Evolutionary conservation across 1,140 invertebrate genomes (phyloP), one percentile per base, ranked within the genome.

Genomic region (Bradysia coprophila): DNA sequence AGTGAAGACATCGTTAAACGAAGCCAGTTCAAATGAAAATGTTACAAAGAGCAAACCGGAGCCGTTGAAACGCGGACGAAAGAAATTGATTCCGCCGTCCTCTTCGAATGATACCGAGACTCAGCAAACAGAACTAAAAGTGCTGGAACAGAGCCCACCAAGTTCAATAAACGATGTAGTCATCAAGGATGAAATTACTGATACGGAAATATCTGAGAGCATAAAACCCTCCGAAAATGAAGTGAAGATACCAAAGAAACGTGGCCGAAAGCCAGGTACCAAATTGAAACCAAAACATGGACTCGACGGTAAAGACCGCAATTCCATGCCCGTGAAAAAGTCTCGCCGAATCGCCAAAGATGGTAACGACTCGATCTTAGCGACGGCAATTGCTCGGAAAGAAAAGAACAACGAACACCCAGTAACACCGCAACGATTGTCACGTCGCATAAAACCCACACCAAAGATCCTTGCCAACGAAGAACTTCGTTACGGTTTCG

Each of bases 381-480:
- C 13, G 11, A 22, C 19, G 4, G 21, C 38, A 13, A 39, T 39
- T 39, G 19, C 38, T 6, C 33, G 33, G 5, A 36, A 16, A 39
- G 21, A 39, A 39, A 39, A 21, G 38, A 22, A n/a, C 21, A 39
- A 22, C 23, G 38, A 39, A 38, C 37, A 38, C 16, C 13, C 49
- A 4, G 48, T 52, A 18, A 40, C 57, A 33, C 53, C 55, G 1
- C 59, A 60, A 37, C 57, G 58, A 5, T 59, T 61, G 2, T 65
- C 66, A 19, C 55, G 70, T 3, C 59, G 67, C 38, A 71, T 71
- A 15, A 72, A 72, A 42, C 68, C 69, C 9, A 72, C 67, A 15
- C 57, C 67, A 4, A 72, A 72, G 51, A 62, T 71, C 13, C 49
- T 71, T 4, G 68, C 64, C 13, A 72, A 72, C 48, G 64, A 69